Evolutionary conservation across 2,113 vertebrate genomes (phyloP).

Genomic region (Elaphurus davidianus): DNA sequence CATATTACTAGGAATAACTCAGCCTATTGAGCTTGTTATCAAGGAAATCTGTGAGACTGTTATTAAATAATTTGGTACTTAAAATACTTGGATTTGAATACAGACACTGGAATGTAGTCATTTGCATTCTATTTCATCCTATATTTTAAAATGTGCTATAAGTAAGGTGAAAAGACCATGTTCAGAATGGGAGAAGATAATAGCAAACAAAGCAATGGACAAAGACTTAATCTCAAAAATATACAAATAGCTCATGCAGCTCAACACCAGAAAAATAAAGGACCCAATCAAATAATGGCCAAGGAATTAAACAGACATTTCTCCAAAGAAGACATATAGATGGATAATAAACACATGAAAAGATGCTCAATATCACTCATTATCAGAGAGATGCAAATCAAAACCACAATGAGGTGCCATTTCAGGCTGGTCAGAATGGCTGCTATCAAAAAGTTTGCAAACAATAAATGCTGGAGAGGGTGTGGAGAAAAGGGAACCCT

Average conservation of each 20-base stretch:
- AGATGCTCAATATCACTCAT: background rate
- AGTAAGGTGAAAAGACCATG: background rate
- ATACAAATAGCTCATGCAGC: background rate
- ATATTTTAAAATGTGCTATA: background rate
- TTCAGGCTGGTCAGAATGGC: fast-evolving
- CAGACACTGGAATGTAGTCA: background rate
- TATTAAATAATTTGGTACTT: background rate
- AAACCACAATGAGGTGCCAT: background rate
- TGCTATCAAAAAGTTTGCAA: background rate
- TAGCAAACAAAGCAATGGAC: background rate
- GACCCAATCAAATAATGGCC: background rate
- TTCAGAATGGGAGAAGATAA: background rate
- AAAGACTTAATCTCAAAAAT: background rate
- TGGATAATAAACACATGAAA: background rate
- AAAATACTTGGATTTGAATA: background rate
- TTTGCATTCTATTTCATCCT: background rate
- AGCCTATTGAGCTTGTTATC: background rate
- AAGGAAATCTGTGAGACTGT: background rate
- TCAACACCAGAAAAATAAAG: background rate
- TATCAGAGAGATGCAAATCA: background rate
- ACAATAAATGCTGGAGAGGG: background rate
- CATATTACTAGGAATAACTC: background rate
- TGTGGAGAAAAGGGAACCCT: background rate
- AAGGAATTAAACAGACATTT: background rate
- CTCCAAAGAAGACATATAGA: background rate